Evolutionary conservation across 2,797 vertebrate genomes (phyloP), one percentile per base, ranked within the genome.

Genomic region (Linurgus olivaceus): DNA sequence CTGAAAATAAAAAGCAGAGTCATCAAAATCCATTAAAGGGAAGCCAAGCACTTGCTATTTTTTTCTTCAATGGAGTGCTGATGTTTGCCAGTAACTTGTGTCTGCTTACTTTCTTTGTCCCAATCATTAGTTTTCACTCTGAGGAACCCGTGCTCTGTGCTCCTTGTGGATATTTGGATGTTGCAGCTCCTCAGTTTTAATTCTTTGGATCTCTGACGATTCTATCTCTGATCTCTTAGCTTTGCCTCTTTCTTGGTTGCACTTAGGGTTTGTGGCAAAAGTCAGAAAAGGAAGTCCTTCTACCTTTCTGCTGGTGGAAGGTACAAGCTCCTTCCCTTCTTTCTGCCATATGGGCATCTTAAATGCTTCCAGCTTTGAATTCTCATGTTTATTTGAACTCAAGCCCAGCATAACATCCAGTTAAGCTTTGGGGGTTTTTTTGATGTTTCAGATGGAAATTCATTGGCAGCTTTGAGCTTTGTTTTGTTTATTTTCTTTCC

Each of bases 401-500:
- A 45, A 92, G 48, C 63, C 59, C 59, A 75, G 54, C 0, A 0
- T 58, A 83, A 52, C 70, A 81, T 72, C 66, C 78, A 65, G 52
- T 75, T 83, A 80, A 95, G 63, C 65, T 89, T 72, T 93, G 67
- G 10, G 50, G 50, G 5, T 83, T 96, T 96, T 91, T 61, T 77
- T 77, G 42, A n/a, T 78, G 65, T 88, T 94, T 93, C 63, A 66
- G n/a, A 54, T 79, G 25, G 65, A 82, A 94, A 74, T 85, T 73
- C 45, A 71, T 33, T 76, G 63, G 72, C 65, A 77, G 52, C 88
- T 89, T 82, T 73, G 71, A 75, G 92, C 77, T 88, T 86, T 44
- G 29, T 67, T 91, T 76, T 87, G 50, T 62, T 71, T 88, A n/a
- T 93, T 93, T 95, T 93, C 37, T 87, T 95, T 76, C 67, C 59